Evolutionary conservation across 2,888 invertebrate species (phyloP), one percentile per base, ranked within the genome.

Genomic region (Ornithoptera priamus): DNA sequence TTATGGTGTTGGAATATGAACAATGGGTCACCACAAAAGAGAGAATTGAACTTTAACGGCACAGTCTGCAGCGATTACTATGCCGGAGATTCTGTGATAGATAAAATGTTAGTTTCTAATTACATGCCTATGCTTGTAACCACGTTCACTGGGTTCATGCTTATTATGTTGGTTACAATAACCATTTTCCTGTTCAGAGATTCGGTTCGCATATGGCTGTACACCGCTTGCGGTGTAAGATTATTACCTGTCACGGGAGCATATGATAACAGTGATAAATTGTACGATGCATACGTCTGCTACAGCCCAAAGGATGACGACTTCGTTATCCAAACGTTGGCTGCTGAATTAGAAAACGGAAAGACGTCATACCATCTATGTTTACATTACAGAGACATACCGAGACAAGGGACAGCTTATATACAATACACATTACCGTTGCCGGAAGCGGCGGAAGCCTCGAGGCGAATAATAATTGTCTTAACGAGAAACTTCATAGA

Each of bases 221-320:
- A 96, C 85, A 96, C 97, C 75, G 95, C 95, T 78, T 97, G 97
- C 87, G 97, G 97, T 50, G 94, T 97, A 73, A 94, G 97, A 78
- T 94, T 97, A 81, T 96, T 97, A 86, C 94, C 96, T 76, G 95
- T 95, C 77, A 93, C 94, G 70, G 94, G 95, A 77, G 94, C 94
- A 70, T 95, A 94, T 87, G 97, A 96, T 84, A 97, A 97, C 85
- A 94, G 96, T 81, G 97, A 97, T 84, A 97, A 97, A 86, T 94
- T 97, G 72, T 98, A 97, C 93, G 98, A 99, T 90, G 98, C 97
- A 75, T 98, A 98, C 89, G 95, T 99, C 64, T 95, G 97, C 82
- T 99, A 98, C 93, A 97, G 97, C 81, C 96, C 97, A 71, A 97
- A 97, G 88, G 98, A 98, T 90, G 97, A 97, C 84, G 96, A 97